Conservation (phyloP, 2,797 vertebrate species). For the Masticophis lateralis region DNA sequence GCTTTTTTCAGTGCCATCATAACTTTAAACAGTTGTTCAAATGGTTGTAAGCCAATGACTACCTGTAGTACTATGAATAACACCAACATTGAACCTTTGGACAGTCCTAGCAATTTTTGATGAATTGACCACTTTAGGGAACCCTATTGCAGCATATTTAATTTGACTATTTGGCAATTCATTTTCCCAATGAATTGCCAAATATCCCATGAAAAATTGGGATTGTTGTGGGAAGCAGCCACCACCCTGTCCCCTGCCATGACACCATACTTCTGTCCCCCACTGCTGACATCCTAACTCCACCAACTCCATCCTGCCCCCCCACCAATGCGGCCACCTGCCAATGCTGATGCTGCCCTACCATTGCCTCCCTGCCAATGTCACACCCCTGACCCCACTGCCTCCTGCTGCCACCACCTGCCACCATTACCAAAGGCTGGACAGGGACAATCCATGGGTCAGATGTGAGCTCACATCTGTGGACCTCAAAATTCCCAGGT, state of each 20-base stretch:
- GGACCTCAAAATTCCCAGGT: neutral
- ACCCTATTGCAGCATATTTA: neutral
- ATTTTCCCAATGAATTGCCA: neutral
- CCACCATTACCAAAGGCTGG: neutral
- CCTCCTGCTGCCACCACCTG: neutral
- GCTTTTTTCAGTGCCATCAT: neutral
- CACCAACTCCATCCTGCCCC: neutral
- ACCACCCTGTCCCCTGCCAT: neutral
- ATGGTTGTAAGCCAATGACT: neutral
- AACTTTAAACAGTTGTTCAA: neutral
- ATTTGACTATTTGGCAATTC: neutral
- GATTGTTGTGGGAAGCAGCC: neutral
- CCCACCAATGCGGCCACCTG: neutral
- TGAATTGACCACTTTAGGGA: neutral
- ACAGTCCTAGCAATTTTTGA: neutral
- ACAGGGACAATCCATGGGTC: neutral
- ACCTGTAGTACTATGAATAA: neutral
- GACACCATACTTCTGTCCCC: neutral
- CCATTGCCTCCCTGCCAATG: neutral
- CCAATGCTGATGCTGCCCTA: neutral
- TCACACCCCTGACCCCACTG: neutral
- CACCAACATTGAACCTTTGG: neutral
- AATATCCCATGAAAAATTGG: neutral
- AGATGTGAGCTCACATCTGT: neutral
- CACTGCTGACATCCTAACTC: neutral